phyloP scores from a whole-genome alignment of 35 echinoderm and acorn worm genomes.

The Apostichopus parvimensis region DNA sequence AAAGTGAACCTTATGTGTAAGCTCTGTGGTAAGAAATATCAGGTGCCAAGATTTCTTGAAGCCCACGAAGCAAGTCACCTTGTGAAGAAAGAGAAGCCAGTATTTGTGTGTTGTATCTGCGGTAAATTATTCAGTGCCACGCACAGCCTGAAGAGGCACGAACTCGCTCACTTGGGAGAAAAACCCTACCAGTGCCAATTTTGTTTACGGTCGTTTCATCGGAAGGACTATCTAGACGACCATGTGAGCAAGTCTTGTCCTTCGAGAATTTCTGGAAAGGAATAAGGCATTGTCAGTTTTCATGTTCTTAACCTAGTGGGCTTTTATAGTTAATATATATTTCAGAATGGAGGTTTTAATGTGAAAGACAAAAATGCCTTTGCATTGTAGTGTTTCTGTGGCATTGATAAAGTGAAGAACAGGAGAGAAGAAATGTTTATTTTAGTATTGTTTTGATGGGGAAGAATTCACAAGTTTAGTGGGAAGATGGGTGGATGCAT shows the following conservation, averaged over 20 bases:
- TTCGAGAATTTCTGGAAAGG: no score
- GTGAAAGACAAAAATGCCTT: no score
- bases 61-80: background rate
- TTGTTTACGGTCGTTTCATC: background rate
- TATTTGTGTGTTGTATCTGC: background rate
- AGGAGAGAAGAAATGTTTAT: no score
- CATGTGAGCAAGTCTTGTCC: background rate
- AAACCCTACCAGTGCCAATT: slow-evolving; percentile 20
- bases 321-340: no score
- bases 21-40: background rate
- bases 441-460: no score
- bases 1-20: background rate
- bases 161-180: background rate
- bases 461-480: no score
- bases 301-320: no score
- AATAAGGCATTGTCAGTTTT: no score
- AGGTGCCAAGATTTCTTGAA: background rate
- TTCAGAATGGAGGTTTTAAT: no score
- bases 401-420: no score
- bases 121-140: slow-evolving; percentile 8
- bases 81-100: background rate
- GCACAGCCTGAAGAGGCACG: background rate
- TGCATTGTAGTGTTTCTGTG: no score
- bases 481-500: no score
- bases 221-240: background rate